A percentile compares a stretch with the other conserved stretches of the same genome.
These are phyloP conservation scores for Archips crataeganus DNA, from an alignment of 2,888 invertebrate genomes.

Conservation along the genomic window DNA sequence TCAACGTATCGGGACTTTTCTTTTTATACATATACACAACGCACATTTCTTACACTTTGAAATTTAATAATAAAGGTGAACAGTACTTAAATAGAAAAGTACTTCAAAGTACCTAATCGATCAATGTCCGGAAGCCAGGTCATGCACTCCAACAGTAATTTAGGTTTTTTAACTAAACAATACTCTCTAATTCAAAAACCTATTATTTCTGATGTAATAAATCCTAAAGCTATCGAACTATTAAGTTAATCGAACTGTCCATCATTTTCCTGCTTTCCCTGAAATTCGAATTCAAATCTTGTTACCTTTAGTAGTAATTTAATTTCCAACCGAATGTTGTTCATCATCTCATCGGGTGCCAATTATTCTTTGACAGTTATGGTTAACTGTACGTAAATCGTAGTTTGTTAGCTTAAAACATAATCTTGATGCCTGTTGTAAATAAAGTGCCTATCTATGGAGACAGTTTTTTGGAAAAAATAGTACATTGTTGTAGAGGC, in stretches of 20 bases:
- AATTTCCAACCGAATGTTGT: not conserved
- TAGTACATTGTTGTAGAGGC: too few relatives aligned
- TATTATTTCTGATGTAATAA: not conserved
- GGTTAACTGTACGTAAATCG: too few relatives aligned
- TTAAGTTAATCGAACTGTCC: constrained; percentile 25
- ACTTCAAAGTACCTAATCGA: constrained; percentile 5
- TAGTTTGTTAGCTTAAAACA: too few relatives aligned
- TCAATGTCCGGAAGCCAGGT: constrained; percentile 7
- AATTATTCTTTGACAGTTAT: not conserved
- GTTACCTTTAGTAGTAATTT: constrained; percentile 1
- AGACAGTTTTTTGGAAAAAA: too few relatives aligned
- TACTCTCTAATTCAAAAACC: constrained; percentile 10
- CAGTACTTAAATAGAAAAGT: not conserved
- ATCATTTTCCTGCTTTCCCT: constrained; percentile 15
- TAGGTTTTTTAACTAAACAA: constrained; percentile 1
- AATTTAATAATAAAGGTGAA: not conserved
- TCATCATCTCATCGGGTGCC: not conserved
- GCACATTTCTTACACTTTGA: not conserved
- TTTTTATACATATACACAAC: not conserved
- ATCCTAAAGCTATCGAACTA: not conserved
- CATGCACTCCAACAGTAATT: not conserved
- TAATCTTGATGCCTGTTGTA: too few relatives aligned
- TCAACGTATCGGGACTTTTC: not conserved
- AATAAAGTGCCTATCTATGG: too few relatives aligned
- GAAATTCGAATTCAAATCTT: not conserved